Evolutionary conservation across 2,797 vertebrate genomes (phyloP), one percentile per base, ranked within the genome.

Genomic region (Betta splendens): DNA sequence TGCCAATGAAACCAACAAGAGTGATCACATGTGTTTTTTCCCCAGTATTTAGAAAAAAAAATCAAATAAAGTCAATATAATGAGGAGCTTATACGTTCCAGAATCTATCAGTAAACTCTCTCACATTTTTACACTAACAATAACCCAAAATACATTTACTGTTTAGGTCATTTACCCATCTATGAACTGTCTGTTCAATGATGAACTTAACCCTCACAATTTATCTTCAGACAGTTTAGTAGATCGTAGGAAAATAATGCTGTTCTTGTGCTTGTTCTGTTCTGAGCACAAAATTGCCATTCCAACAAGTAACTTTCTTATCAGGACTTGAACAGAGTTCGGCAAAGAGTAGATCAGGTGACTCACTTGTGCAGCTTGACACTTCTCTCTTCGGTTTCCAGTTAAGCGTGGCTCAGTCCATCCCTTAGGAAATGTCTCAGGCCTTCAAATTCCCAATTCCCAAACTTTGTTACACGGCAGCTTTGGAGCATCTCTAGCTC

Each of bases 401-500:
- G 52, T 68, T 43, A 53, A 58, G 26, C 23, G 1, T 28, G 40
- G 42, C 47, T 71, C 63, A 15, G 48, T 46, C 53, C 54, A 62
- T 67, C 38, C 22, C 39, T 62, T 52, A 25, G 64, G 54, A 45
- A 73, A 69, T 44, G 50, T 58, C 58, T 68, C 66, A 76, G 72
- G 63, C 47, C 48, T 60, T 74, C 48, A 62, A 64, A 78, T 56
- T 71, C 52, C 56, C 70, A 67, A 69, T 65, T 68, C 50, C 37
- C 56, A 67, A 46, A 71, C 64, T 76, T 67, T 64, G 58, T 76
- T 72, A 70, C 44, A 57, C 18, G 58, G 45, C 49, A 57, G 47
- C 55, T 70, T 75, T 54, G 58, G 56, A 52, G 49, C 45, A 40
- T 55, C 55, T 67, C 43, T 26, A 48, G 22, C 7, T 60, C 44